Conservation (phyloP, 2,113 vertebrate genomes). For the Halcyon malimbica region DNA sequence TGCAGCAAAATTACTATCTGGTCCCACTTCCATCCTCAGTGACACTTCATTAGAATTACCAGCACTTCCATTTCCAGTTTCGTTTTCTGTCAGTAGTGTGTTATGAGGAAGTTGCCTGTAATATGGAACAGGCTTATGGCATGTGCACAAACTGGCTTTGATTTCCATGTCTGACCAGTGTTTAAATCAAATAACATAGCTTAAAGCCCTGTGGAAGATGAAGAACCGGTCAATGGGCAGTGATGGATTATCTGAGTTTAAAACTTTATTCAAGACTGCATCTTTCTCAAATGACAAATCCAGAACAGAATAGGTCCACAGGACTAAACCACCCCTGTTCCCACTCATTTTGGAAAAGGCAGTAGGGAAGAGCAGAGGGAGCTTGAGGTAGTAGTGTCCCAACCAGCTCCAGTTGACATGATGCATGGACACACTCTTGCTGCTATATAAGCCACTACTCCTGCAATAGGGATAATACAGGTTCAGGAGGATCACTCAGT, state of each 20-base stretch:
- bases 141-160: not conserved
- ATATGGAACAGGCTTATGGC: not conserved
- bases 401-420: not conserved
- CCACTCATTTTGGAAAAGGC: not conserved
- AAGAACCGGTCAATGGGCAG: not conserved
- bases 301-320: not conserved
- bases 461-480: not conserved
- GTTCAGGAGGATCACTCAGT: not conserved
- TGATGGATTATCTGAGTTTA: not conserved
- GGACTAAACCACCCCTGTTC: not conserved
- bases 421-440: accelerated
- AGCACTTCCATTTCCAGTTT: not conserved
- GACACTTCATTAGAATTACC: not conserved
- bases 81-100: not conserved
- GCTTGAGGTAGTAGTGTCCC: not conserved
- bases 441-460: not conserved
- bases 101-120: not conserved
- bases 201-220: not conserved
- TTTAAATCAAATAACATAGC: not conserved
- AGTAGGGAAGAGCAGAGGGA: not conserved
- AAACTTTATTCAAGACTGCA: not conserved
- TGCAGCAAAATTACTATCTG: not conserved
- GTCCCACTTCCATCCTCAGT: not conserved
- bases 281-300: not conserved
- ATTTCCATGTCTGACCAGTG: not conserved